A percentile compares a stretch with the other conserved stretches of the same genome.
phyloP scores from a whole-genome alignment of 2,113 vertebrate genomes.

The Tretioscincus oriximinensis region DNA sequence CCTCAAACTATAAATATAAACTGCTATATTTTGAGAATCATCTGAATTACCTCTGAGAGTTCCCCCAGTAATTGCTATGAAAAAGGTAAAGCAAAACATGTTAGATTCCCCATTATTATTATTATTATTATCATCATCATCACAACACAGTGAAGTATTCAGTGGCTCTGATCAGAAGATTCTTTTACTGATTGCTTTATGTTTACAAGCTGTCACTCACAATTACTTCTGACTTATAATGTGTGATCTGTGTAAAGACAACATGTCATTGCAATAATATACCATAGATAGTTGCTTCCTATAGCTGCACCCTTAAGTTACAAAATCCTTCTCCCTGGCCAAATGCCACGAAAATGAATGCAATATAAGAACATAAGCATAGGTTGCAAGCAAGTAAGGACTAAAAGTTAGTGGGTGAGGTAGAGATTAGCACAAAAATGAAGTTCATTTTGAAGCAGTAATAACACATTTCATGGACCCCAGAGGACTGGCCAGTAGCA shows the following conservation, averaged over 20 bases:
- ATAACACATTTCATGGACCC: no score
- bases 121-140: conserved; percentile 22
- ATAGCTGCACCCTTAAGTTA: not conserved
- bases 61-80: conserved; percentile 94
- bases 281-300: not conserved
- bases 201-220: not conserved
- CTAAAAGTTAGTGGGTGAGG: not conserved
- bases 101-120: conserved; percentile 55
- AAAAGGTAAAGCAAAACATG: conserved; percentile 62
- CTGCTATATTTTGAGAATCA: conserved; percentile 41
- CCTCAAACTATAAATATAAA: not conserved
- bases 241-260: not conserved
- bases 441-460: fast-evolving
- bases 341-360: not conserved
- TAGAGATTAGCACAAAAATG: not conserved
- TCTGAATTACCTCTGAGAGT: conserved; percentile 90
- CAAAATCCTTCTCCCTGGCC: no score
- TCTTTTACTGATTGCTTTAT: not conserved
- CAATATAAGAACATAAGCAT: not conserved
- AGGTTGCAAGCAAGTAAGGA: not conserved
- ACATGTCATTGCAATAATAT: not conserved
- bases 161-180: conserved; percentile 15
- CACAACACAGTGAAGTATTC: not conserved
- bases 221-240: not conserved
- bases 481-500: no score